These are phyloP conservation scores for Palythoa grandis DNA, from an alignment of 92 coral and sea anemone species.

Conservation along the genomic window DNA sequence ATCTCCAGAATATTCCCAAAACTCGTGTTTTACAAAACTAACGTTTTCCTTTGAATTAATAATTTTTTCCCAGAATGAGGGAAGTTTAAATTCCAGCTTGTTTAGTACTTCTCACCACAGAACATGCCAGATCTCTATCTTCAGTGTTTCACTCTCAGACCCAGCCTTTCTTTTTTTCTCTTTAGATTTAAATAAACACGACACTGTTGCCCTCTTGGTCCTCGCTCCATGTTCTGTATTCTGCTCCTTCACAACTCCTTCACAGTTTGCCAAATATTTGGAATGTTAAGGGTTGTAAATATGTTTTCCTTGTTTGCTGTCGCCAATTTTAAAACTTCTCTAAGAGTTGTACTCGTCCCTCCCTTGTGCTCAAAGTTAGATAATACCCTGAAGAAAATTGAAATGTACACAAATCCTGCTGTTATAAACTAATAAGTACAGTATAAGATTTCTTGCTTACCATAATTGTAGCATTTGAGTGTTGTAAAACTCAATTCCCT, in stretches of 20 bases:
- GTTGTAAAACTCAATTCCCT: no score
- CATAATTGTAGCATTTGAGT: no score
- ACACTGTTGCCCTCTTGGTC: conserved; percentile 8
- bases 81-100: background rate
- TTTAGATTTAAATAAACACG: conserved; percentile 13
- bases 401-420: no score
- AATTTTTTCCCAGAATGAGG: conserved; percentile 7
- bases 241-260: background rate
- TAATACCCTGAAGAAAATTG: background rate
- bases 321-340: no score
- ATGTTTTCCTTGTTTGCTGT: conserved; percentile 35
- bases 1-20: conserved; percentile 23
- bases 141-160: background rate
- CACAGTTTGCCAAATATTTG: background rate
- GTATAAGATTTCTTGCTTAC: no score
- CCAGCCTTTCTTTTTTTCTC: background rate
- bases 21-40: conserved; percentile 9
- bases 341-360: background rate
- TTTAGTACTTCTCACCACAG: no score
- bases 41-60: background rate
- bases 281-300: background rate
- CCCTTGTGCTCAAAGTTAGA: conserved; percentile 30
- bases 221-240: background rate
- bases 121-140: no score
- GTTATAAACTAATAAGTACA: no score